Percentiles rank a stretch among this genome's conserved stretches.
These are phyloP conservation scores for Hyposoter dolosus DNA, from an alignment of 2,888 invertebrate genomes.

Conservation along the genomic window DNA sequence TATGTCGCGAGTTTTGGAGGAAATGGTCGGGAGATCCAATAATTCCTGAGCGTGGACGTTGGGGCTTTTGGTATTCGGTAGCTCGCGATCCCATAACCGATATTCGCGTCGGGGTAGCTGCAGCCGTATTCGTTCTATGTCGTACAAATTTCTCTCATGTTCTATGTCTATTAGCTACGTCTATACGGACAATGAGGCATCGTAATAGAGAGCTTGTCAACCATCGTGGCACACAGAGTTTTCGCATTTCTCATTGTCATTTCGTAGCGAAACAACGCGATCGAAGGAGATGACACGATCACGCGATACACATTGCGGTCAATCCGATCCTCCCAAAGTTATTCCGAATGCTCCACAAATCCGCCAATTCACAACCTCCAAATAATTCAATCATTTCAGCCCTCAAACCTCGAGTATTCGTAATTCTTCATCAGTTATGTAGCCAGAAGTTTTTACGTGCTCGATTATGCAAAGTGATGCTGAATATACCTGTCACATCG, in stretches of 20 bases:
- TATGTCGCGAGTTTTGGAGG: conserved; percentile 50
- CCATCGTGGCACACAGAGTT: conserved; percentile 19
- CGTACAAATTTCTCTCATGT: conserved; percentile 57
- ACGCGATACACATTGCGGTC: conserved; percentile 28
- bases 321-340: neutral
- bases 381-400: neutral
- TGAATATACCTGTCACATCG: conserved; percentile 51
- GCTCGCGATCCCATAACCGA: conserved; percentile 47
- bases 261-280: conserved; percentile 22
- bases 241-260: conserved; percentile 39
- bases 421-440: neutral
- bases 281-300: neutral
- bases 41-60: conserved; percentile 54
- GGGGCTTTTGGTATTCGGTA: conserved; percentile 52
- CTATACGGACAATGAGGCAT: neutral
- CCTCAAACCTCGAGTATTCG: neutral
- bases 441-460: neutral
- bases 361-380: neutral
- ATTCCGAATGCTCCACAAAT: conserved; percentile 17
- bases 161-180: conserved; percentile 27
- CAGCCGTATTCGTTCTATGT: conserved; percentile 55
- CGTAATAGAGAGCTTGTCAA: conserved; percentile 14
- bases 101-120: conserved; percentile 29
- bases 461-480: neutral
- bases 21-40: conserved; percentile 44